Evolutionary conservation across 2,888 invertebrate species (phyloP), one percentile per base, ranked within the genome.

Genomic region (Orthosia cruda): DNA sequence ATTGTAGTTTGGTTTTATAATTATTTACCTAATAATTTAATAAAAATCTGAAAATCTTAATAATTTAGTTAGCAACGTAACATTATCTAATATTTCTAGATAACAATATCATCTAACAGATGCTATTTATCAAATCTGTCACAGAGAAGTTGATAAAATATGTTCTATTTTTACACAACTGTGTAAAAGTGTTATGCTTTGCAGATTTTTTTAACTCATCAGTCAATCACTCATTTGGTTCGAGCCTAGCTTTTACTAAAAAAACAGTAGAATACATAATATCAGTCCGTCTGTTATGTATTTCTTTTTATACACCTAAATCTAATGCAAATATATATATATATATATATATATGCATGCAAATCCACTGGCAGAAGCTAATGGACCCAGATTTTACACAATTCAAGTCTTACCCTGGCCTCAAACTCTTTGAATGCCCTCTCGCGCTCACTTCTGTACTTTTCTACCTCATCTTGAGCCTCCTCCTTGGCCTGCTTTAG

Each of bases 401-500:
- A 54, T 4, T 23, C 20, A 20, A n/a, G 26, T 4, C 64, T 70
- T 93, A 98, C 98, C 97, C 99, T 99, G 87, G 98, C 98, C 96
- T 99, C 99, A 93, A 99, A 99, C 91, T 99, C 99, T 92, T 98
- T 98, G 96, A 99, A 99, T 91, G 98, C 98, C 88, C 97, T 98
- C 93, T 99, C 99, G 45, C 99, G 97, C 93, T 99, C 99, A 94
- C 98, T 98, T 93, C 99, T 98, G 97, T 99, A 99, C 94, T 99
- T 99, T 93, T 99, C 99, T 88, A 99, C 99, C 96, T 99, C 99
- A 95, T 99, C 98, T 92, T 99, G 99, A 79, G 99, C 99, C 97
- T 99, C 99, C 94, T 99, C 99, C 97, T 99, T 99, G 79, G 99
- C 99, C 95, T 99, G 99, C 97, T 99, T 99, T 97, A 99, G 97